Base-by-base conservation (phyloP, 2,888 invertebrate species). In the Smittia aterrima region DNA sequence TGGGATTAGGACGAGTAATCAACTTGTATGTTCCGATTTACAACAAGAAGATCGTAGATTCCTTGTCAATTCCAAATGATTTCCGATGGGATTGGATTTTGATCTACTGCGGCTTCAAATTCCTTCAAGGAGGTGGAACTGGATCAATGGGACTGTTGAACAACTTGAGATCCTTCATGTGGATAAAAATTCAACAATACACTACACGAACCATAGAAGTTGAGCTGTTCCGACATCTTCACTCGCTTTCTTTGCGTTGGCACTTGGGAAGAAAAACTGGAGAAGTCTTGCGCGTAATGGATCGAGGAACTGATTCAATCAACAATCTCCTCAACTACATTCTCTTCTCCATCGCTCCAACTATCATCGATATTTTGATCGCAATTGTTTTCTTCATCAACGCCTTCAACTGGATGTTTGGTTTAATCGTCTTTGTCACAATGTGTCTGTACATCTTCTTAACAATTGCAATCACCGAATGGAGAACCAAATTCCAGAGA, bases 111-210 rank as follows among this genome's bases (percentile, higher is more conserved):
- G 85, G 84, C 0, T 88, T 98, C 78, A 95, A 96, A 83, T 96
- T 98, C 82, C 85, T 98, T 7, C 97, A 97, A 86, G 98, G 98
- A 1, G 95, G 96, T 9, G 97, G 96, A 66, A 92, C 92, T 0
- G 95, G 95, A 7, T 89, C 91, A 0, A 95, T 94, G 92, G 98
- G 98, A 0, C 84, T 98, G 70, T 84, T 98, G 66, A 97, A 96
- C 83, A 98, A 97, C 82, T 79, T 96, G 11, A 87, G 98, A 54
- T 90, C 92, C 0, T 95, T 95, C 80, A 84, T 98, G 1, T 99
- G 98, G 98, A 96, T 98, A 78, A 88, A 89, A 78, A 92, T 98
- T 64, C 95, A 97, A 79, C 98, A 99, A 82, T 98, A 93, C 80
- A 97, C 97, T 1, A 96, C 96, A 6, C 86, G 96, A 76, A 95